Evolutionary conservation across 2,888 invertebrate genomes (phyloP).

Genomic region (Agonopterix subpropinquella): DNA sequence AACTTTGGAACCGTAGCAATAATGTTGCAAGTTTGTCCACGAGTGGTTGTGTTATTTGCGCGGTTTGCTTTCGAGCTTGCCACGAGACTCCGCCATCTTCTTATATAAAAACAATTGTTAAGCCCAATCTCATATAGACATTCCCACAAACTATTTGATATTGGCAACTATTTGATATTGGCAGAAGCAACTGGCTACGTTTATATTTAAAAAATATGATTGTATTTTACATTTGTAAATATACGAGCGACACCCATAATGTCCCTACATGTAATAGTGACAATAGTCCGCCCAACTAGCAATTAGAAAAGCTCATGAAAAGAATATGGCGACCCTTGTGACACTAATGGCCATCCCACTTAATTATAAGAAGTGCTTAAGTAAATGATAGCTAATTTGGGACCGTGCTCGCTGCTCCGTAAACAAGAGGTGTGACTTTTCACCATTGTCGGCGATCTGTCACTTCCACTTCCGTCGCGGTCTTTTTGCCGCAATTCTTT

Average conservation of each 20-base stretch:
- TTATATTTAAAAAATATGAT: too few species aligned
- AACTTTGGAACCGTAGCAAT: too few species aligned
- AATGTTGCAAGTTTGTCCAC: too few species aligned
- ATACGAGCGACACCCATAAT: background rate
- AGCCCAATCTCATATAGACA: too few species aligned
- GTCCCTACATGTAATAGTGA: background rate
- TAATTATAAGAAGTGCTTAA: constrained; percentile 74
- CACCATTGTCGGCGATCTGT: constrained; percentile 72
- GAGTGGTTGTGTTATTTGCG: too few species aligned
- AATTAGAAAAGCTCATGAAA: constrained; percentile 52
- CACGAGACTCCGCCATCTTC: too few species aligned
- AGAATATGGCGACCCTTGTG: constrained; percentile 57
- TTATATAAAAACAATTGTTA: too few species aligned
- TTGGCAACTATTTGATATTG: too few species aligned
- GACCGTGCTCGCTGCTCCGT: constrained; percentile 52
- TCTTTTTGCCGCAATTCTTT: constrained; percentile 54
- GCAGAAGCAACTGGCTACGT: too few species aligned
- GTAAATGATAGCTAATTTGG: constrained; percentile 72
- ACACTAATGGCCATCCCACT: constrained; percentile 60
- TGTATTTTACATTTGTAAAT: too few species aligned
- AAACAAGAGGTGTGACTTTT: constrained; percentile 75
- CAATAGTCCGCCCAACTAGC: constrained; percentile 28
- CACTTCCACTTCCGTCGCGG: constrained; percentile 66
- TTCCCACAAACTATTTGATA: too few species aligned
- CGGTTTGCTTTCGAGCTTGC: too few species aligned